phyloP scores from a whole-genome alignment of 2,113 vertebrate species.

The Riparia riparia region DNA sequence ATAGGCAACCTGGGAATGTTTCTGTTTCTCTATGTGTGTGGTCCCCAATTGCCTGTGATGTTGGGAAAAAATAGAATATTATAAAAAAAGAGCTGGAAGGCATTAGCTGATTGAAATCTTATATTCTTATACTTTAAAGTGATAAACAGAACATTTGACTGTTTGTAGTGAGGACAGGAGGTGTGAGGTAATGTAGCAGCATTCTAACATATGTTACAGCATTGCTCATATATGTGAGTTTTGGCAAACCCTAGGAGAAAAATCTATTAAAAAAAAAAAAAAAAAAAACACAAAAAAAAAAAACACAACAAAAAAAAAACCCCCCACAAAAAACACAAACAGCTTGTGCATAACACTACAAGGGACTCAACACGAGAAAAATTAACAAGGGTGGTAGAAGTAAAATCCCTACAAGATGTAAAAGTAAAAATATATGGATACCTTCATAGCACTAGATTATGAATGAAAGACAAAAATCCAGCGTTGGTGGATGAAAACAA shows the following conservation, averaged over 20 bases:
- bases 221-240: conserved; percentile 50
- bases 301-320: too few relatives aligned
- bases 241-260: conserved; percentile 9
- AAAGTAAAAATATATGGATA: neutral
- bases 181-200: conserved; percentile 21
- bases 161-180: conserved; percentile 46
- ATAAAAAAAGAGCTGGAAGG: conserved; percentile 38
- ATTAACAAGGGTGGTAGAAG: neutral
- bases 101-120: conserved; percentile 42
- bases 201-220: conserved; percentile 50
- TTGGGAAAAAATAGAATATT: neutral
- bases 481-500: neutral
- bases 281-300: neutral
- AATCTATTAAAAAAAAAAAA: conserved; percentile 24
- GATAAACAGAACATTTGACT: conserved; percentile 40
- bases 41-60: neutral
- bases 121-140: neutral
- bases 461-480: neutral
- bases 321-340: neutral
- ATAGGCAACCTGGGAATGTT: neutral
- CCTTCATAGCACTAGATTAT: rapidly evolving
- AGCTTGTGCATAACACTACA: neutral
- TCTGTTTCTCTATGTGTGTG: neutral
- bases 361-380: neutral
- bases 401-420: neutral